These are phyloP conservation scores for Anolis apletophallus DNA, from an alignment of 2,797 vertebrate species.

Conservation along the genomic window DNA sequence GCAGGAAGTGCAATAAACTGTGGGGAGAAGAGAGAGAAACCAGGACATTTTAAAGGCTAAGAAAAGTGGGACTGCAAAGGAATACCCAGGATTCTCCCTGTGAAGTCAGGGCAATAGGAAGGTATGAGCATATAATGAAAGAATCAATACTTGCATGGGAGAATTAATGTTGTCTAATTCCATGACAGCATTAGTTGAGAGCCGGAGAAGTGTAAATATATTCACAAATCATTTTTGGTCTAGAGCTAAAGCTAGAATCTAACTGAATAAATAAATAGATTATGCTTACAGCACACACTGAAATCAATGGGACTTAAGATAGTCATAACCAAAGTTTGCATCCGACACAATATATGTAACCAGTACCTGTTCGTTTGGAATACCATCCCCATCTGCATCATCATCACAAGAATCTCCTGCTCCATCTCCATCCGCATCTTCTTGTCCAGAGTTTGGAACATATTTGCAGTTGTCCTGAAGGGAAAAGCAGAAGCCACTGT, in stretches of 20 bases:
- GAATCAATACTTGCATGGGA: background rate
- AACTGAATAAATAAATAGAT: too few relatives aligned
- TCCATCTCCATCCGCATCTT: slow-evolving; percentile 91
- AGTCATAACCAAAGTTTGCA: too few relatives aligned
- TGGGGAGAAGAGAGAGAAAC: too few relatives aligned
- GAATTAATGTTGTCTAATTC: background rate
- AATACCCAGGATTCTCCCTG: too few relatives aligned
- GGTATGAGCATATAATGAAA: too few relatives aligned
- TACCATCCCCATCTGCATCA: slow-evolving; percentile 95
- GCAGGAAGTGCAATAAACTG: too few relatives aligned
- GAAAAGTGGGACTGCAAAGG: too few relatives aligned
- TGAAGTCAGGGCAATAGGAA: too few relatives aligned
- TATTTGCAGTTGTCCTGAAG: slow-evolving; percentile 92
- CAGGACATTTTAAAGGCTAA: too few relatives aligned
- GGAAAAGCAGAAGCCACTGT: slow-evolving; percentile 20
- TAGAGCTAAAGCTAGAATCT: background rate
- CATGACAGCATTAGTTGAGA: background rate
- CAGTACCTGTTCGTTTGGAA: slow-evolving; percentile 92
- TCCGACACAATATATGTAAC: background rate
- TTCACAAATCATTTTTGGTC: background rate
- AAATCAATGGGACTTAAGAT: too few relatives aligned
- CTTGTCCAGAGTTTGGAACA: slow-evolving; percentile 97
- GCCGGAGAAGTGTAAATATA: background rate
- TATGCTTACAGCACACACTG: too few relatives aligned
- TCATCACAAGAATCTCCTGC: slow-evolving; percentile 92